phyloP scores from a whole-genome alignment of 1,140 invertebrate genomes.

The Nymphalis io region DNA sequence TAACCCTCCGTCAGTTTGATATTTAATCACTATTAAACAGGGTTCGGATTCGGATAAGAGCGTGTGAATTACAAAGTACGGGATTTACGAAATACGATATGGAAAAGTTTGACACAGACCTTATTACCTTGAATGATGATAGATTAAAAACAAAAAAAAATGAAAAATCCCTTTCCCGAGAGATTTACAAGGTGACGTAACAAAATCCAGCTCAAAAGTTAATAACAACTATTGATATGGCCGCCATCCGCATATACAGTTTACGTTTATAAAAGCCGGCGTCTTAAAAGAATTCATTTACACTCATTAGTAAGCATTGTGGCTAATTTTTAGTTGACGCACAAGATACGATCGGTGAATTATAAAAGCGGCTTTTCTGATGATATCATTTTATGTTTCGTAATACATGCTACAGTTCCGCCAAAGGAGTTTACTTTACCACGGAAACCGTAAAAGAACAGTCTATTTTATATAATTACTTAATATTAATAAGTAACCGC shows the following conservation, averaged over 20 bases:
- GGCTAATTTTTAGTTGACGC: constrained; percentile 27
- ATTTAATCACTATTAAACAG: too few species aligned
- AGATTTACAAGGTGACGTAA: not conserved
- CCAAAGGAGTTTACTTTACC: not conserved
- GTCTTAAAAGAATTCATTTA: constrained; percentile 57
- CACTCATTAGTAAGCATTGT: constrained; percentile 51
- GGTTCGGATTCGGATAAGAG: too few species aligned
- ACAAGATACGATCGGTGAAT: constrained; percentile 3
- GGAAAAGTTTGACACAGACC: too few species aligned
- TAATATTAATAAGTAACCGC: too few species aligned
- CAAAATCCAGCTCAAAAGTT: constrained; percentile 9
- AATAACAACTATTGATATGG: constrained; percentile 30
- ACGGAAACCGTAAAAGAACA: not conserved
- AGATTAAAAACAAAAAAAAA: too few species aligned
- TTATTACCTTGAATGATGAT: too few species aligned
- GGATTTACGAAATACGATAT: too few species aligned
- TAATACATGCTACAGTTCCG: not conserved
- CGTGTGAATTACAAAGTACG: too few species aligned
- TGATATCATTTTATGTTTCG: not conserved
- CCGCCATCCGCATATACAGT: constrained; percentile 24
- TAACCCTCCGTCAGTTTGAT: too few species aligned
- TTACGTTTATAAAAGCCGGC: constrained; percentile 25
- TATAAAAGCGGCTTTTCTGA: not conserved
- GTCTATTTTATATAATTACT: too few species aligned
- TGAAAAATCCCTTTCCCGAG: not conserved